A percentile compares a stretch with the other conserved stretches of the same genome.
Conservation (phyloP, 1,140 invertebrate species). For the Neodiprion lecontei region DNA sequence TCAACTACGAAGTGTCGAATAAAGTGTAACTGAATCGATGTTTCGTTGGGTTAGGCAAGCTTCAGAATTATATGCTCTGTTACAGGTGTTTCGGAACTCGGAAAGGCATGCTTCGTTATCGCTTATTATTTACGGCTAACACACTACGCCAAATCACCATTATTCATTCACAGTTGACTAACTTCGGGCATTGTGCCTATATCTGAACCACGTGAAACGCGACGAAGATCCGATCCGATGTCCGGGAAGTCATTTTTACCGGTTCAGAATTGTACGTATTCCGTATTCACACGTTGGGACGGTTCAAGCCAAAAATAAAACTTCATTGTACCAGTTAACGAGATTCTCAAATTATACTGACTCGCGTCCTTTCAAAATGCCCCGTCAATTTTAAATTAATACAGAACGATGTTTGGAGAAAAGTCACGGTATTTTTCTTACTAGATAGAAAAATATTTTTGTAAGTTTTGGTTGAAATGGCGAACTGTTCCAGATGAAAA, state of each 20-base stretch:
- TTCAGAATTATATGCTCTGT: not conserved
- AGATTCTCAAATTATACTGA: not conserved
- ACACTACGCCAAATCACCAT: not conserved
- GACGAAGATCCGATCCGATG: not conserved
- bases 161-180: not conserved
- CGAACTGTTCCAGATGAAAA: no score
- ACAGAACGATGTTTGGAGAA: no score
- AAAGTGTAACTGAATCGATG: not conserved
- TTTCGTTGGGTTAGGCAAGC: not conserved
- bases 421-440: no score
- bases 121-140: not conserved
- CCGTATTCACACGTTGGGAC: not conserved
- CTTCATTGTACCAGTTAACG: not conserved
- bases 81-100: not conserved
- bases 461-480: no score
- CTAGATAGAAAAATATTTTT: no score
- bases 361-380: no score
- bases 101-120: constrained; percentile 2
- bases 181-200: not conserved
- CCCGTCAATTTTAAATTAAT: no score
- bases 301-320: not conserved
- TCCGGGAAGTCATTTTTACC: constrained; percentile 2
- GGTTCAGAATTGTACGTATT: not conserved
- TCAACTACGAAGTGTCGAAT: constrained; percentile 64
- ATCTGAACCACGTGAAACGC: not conserved